A percentile compares a stretch with the other conserved stretches of the same genome.
Conservation (phyloP, 2,797 vertebrate species). For the Helarctos malayanus region DNA sequence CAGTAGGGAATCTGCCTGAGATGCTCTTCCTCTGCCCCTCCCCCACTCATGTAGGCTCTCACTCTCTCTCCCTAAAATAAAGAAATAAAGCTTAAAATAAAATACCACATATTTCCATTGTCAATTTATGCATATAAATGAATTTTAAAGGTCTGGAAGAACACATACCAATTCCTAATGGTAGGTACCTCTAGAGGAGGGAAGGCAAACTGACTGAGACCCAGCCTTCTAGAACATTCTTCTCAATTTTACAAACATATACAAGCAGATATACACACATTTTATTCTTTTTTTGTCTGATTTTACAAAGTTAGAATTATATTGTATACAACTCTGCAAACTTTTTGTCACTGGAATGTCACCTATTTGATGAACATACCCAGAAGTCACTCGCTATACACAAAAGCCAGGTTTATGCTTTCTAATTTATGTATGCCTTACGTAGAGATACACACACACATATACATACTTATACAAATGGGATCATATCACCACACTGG, state of each 20-base stretch:
- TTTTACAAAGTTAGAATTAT: slow-evolving; percentile 13
- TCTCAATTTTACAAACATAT: background rate
- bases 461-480: background rate
- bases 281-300: background rate
- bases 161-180: background rate
- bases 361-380: background rate
- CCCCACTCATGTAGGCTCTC: background rate
- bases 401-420: background rate
- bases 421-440: background rate
- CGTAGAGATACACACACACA: background rate
- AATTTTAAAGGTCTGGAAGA: background rate
- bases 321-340: background rate
- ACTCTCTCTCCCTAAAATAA: background rate
- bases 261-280: background rate
- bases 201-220: background rate
- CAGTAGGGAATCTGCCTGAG: background rate
- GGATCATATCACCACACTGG: background rate
- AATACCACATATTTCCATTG: background rate
- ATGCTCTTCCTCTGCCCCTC: background rate
- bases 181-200: background rate
- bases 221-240: background rate
- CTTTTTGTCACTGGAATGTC: background rate
- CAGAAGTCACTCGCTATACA: background rate
- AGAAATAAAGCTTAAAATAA: background rate
- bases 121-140: background rate